Percentiles rank a stretch among this genome's conserved stretches.
phyloP scores from a whole-genome alignment of 30 jellyfish, hydroid and myxozoan species.

The Rhopilema esculentum region DNA sequence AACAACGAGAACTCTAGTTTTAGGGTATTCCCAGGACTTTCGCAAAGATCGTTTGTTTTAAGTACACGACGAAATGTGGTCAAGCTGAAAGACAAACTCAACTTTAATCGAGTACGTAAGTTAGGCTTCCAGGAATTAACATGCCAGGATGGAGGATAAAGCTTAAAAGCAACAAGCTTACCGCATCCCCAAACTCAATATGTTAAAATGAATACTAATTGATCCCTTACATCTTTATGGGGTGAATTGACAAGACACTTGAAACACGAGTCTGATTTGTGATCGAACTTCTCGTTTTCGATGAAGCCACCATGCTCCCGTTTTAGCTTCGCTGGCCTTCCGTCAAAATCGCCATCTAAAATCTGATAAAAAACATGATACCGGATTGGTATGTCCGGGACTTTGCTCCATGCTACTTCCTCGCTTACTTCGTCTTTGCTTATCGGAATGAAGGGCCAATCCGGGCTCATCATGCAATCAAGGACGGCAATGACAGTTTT shows the following conservation, averaged over 20 bases:
- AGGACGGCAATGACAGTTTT: conserved; percentile 91
- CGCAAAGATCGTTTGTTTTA: no score
- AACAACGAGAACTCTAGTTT: no score
- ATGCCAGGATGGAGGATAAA: neutral
- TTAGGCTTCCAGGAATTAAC: no score
- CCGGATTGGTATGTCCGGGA: conserved; percentile 83
- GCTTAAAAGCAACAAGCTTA: neutral
- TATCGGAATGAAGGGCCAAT: conserved; percentile 86
- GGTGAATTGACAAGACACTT: conserved; percentile 63
- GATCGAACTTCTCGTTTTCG: conserved; percentile 42
- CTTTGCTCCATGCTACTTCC: conserved; percentile 75
- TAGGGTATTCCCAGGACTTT: no score
- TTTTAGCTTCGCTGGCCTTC: conserved; percentile 67
- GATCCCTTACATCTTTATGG: conserved; percentile 20
- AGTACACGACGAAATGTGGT: no score
- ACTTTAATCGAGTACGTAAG: no score
- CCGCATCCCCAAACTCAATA: no score
- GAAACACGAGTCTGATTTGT: conserved; percentile 65
- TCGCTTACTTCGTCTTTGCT: conserved; percentile 62
- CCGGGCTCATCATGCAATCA: conserved; percentile 84
- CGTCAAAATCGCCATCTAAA: conserved; percentile 87
- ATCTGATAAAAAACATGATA: conserved; percentile 83
- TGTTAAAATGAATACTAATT: no score
- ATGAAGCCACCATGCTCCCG: conserved; percentile 19
- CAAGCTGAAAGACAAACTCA: no score